phyloP scores from a whole-genome alignment of 2,888 invertebrate species.

The Petrolisthes cinctipes region DNA sequence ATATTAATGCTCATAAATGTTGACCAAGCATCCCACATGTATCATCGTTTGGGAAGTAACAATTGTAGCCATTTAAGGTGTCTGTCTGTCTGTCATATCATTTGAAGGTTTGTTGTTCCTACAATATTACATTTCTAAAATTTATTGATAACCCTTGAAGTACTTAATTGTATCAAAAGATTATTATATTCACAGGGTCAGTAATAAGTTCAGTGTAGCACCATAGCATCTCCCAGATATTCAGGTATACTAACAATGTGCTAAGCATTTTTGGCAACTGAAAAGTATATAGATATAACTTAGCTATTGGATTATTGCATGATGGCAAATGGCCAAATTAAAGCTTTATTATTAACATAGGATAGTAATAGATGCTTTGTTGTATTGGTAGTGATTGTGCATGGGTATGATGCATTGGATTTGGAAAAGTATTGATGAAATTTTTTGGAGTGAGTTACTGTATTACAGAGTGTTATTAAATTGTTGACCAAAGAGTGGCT shows the following conservation, averaged over 20 bases:
- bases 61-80: no score
- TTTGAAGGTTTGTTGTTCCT: constrained; percentile 62
- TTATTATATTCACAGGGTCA: constrained; percentile 62
- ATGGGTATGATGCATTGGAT: constrained; percentile 40
- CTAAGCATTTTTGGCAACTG: constrained; percentile 24
- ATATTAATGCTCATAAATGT: no score
- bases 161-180: not conserved
- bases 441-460: constrained; percentile 22
- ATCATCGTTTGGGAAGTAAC: no score
- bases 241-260: constrained; percentile 56
- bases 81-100: constrained; percentile 14
- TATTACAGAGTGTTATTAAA: constrained; percentile 12
- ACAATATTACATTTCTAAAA: constrained; percentile 6
- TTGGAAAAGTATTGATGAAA: constrained; percentile 25
- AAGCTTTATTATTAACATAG: constrained; percentile 37
- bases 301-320: constrained; percentile 50
- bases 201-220: constrained; percentile 63
- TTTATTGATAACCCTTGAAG: constrained; percentile 6
- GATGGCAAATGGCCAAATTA: constrained; percentile 35
- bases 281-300: not conserved
- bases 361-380: constrained; percentile 48
- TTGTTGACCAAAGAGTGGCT: constrained; percentile 12
- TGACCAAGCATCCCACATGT: no score
- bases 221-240: constrained; percentile 58
- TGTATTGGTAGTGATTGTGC: constrained; percentile 47